phyloP scores from a whole-genome alignment of 2,797 vertebrate species.

The Miichthys miiuy region DNA sequence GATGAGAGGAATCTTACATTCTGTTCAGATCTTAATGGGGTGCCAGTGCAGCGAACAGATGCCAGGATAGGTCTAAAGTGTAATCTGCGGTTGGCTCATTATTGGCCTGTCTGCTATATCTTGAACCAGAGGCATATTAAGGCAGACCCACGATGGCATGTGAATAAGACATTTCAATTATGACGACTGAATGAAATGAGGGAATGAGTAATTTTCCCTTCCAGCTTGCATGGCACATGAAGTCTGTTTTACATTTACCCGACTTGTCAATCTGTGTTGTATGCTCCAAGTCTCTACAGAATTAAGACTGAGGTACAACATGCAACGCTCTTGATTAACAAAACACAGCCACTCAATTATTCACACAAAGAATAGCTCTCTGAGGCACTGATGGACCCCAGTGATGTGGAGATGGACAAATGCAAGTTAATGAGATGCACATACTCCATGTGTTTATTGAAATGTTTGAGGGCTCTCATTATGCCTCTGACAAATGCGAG shows the following conservation, averaged over 20 bases:
- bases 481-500: not conserved
- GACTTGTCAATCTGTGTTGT: not conserved
- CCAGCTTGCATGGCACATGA: not conserved
- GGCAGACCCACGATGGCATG: too few species aligned
- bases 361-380: not conserved
- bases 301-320: conserved; percentile 1
- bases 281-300: conserved; percentile 18
- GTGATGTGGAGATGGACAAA: not conserved
- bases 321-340: conserved; percentile 1
- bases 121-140: not conserved
- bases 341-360: not conserved
- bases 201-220: not conserved
- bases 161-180: conserved; percentile 3
- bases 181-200: not conserved
- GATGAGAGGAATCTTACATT: not conserved
- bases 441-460: not conserved
- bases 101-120: not conserved
- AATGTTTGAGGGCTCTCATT: conserved; percentile 6
- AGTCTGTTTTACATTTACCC: conserved; percentile 1
- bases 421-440: not conserved
- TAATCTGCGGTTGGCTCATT: not conserved
- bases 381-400: not conserved
- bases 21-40: not conserved
- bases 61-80: not conserved
- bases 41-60: not conserved